These are phyloP conservation scores for Hippocampus guttulatus DNA, from an alignment of 2,113 vertebrate genomes.

Conservation along the genomic window DNA sequence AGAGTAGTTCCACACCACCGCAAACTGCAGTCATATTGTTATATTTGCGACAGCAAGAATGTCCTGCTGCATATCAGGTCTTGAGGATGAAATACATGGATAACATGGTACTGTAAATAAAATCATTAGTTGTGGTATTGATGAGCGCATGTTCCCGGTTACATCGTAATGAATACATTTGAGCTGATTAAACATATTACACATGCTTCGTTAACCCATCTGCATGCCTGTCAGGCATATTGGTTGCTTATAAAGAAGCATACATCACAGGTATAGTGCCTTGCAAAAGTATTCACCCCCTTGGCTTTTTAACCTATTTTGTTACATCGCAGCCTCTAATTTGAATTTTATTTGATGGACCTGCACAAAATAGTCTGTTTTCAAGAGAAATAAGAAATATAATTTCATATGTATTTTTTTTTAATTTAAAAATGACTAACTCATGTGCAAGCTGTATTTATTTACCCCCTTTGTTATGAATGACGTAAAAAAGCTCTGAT, in stretches of 20 bases:
- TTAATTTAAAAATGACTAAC: too few species aligned
- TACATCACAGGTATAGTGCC: neutral
- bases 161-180: constrained; percentile 46
- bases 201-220: constrained; percentile 37
- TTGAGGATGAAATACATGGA: neutral
- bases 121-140: neutral
- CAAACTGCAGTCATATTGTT: neutral
- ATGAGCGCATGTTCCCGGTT: neutral
- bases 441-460: too few species aligned
- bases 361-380: neutral
- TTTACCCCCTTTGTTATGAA: too few species aligned
- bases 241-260: constrained; percentile 17
- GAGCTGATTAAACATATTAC: constrained; percentile 41
- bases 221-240: constrained; percentile 24
- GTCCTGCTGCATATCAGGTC: neutral
- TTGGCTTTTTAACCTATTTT: neutral
- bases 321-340: neutral
- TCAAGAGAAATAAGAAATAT: too few species aligned
- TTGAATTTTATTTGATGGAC: neutral
- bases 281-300: neutral
- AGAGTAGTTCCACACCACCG: neutral
- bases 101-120: constrained; percentile 5
- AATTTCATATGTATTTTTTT: too few species aligned
- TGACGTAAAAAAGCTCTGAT: too few species aligned
- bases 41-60: neutral